A percentile compares a stretch with the other conserved stretches of the same genome.
phyloP scores from a whole-genome alignment of 1,140 invertebrate species.

The Plectus sambesii region DNA sequence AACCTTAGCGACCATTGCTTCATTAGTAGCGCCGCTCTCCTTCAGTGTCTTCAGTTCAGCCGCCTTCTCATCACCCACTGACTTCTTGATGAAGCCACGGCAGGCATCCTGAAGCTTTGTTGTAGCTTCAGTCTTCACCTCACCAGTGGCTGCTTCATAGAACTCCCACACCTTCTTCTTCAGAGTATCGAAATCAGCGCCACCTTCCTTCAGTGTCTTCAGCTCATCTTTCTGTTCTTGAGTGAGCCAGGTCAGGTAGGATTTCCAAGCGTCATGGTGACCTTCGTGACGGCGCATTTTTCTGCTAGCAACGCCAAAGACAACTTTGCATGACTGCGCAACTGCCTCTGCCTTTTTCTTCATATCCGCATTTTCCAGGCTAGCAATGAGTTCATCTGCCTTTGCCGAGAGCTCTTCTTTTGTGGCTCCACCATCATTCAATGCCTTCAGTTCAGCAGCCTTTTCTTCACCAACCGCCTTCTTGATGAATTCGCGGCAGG shows the following conservation, averaged over 20 bases:
- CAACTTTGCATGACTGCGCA: no score
- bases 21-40: background rate
- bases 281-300: no score
- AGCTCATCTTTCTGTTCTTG: constrained; percentile 10
- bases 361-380: no score
- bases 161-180: constrained; percentile 7
- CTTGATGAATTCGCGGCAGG: background rate
- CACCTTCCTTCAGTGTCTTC: background rate
- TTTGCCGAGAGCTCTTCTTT: background rate
- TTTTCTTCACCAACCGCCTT: background rate
- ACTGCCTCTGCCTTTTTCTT: no score
- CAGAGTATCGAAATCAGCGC: constrained; percentile 3
- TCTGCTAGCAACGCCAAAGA: no score
- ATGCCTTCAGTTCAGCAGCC: constrained; percentile 1
- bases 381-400: background rate
- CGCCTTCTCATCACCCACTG: constrained; percentile 6
- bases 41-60: constrained; percentile 2
- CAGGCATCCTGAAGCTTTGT: constrained; percentile 3
- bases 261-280: no score
- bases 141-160: background rate
- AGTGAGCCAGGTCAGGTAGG: no score
- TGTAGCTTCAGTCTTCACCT: constrained; percentile 2
- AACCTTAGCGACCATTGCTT: background rate
- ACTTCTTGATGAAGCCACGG: constrained; percentile 3
- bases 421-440: background rate